These are phyloP conservation scores for Phengaris alcon DNA, from an alignment of 2,888 invertebrate genomes.

Conservation along the genomic window DNA sequence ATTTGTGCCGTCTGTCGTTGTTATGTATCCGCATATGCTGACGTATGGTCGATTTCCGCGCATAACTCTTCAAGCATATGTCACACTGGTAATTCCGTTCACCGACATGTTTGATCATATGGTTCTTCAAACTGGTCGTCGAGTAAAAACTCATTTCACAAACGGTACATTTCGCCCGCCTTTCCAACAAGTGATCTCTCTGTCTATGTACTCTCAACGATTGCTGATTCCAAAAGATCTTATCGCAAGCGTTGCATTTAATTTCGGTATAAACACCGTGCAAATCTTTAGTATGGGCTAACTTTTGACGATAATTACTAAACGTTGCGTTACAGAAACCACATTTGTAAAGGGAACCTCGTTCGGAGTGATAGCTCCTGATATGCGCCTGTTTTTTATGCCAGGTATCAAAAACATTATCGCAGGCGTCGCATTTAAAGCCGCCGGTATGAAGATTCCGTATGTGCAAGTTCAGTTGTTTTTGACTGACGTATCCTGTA, in stretches of 20 bases:
- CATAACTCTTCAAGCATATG: conserved; percentile 61
- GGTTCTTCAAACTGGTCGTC: conserved; percentile 47
- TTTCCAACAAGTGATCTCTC: conserved; percentile 57
- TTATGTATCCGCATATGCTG: conserved; percentile 56
- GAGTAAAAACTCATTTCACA: conserved; percentile 57
- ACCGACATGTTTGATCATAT: conserved; percentile 51
- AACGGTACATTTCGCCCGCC: conserved; percentile 50
- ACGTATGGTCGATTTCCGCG: conserved; percentile 52
- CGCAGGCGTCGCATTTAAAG: conserved; percentile 57
- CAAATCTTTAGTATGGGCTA: conserved; percentile 55
- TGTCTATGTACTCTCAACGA: conserved; percentile 58
- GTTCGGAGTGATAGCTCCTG: conserved; percentile 35
- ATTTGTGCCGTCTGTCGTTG: conserved; percentile 60
- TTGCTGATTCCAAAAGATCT: conserved; percentile 43
- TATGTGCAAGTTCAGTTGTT: conserved; percentile 56
- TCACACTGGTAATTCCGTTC: conserved; percentile 54
- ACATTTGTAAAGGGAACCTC: conserved; percentile 48
- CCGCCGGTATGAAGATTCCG: conserved; percentile 56
- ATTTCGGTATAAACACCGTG: conserved; percentile 56
- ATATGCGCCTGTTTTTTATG: conserved; percentile 60
- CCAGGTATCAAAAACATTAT: conserved; percentile 53
- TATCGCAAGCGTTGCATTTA: conserved; percentile 58
- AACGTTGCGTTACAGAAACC: conserved; percentile 60
- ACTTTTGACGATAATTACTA: conserved; percentile 58
- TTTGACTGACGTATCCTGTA: conserved; percentile 59